Conservation (phyloP, 2,797 vertebrate genomes). For the Smutsia temminckii region DNA sequence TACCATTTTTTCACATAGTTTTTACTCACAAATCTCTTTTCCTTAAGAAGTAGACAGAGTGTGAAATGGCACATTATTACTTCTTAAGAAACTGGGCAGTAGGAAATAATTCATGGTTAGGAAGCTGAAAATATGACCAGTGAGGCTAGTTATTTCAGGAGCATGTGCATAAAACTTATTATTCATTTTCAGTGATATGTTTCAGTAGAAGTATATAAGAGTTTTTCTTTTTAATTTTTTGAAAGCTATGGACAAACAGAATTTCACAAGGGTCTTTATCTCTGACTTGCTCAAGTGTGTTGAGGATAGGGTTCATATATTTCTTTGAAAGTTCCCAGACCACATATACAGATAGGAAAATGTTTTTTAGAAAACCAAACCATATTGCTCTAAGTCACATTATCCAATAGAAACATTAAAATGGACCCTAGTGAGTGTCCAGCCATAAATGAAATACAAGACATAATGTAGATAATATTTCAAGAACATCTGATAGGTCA, state of each 20-base stretch:
- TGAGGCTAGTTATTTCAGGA: not conserved
- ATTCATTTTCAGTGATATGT: not conserved
- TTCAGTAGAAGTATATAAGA: not conserved
- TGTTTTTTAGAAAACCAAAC: not conserved
- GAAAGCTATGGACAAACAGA: not conserved
- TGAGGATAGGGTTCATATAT: not conserved
- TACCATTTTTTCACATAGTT: not conserved
- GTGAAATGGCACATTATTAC: not conserved
- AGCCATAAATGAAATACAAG: not conserved
- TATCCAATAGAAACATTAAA: not conserved
- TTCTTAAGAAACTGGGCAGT: not conserved
- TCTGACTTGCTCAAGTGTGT: not conserved
- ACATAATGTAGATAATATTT: not conserved
- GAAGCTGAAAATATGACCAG: not conserved
- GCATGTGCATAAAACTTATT: not conserved
- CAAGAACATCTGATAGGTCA: not conserved
- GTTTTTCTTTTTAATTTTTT: slow-evolving; percentile 16
- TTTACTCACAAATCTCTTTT: not conserved
- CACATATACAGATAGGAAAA: not conserved
- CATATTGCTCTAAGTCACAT: not conserved
- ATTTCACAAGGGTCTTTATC: not conserved
- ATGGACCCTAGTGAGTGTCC: accelerated
- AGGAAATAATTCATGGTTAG: not conserved
- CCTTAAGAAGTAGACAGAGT: not conserved
- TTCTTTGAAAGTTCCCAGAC: not conserved